A percentile compares a stretch with the other conserved stretches of the same genome.
Evolutionary conservation across 2,797 vertebrate genomes (phyloP).

Genomic region (Pampus argenteus): DNA sequence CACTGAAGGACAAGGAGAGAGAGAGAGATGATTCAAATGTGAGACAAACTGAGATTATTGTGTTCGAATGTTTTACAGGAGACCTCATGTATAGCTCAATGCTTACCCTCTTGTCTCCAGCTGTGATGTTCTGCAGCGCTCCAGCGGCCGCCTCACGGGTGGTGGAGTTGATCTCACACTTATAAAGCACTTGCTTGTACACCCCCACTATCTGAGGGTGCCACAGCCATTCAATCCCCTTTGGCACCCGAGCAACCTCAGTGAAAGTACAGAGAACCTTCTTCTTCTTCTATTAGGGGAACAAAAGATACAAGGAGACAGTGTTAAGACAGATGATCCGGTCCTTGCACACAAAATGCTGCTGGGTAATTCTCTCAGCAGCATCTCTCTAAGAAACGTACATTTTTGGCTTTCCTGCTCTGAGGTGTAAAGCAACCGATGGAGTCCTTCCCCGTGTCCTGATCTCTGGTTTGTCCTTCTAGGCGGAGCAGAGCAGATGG

Average conservation of each 20-base stretch:
- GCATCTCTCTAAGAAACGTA: no score
- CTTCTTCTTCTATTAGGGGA: constrained; percentile 78
- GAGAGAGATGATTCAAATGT: not conserved
- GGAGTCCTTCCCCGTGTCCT: constrained; percentile 60
- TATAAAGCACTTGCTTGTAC: constrained; percentile 87
- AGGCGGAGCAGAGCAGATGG: constrained; percentile 80
- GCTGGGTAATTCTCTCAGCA: not conserved
- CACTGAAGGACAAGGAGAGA: constrained; percentile 83
- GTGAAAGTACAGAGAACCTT: constrained; percentile 86
- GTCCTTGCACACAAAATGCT: not conserved
- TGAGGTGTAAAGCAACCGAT: constrained; percentile 95
- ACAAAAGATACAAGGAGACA: constrained; percentile 3
- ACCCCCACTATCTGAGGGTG: constrained; percentile 90
- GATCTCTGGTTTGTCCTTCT: constrained; percentile 83
- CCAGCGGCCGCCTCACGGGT: constrained; percentile 93
- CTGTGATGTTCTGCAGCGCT: constrained; percentile 96
- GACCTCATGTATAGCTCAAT: not conserved
- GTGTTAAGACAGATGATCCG: not conserved
- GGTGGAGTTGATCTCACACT: constrained; percentile 88
- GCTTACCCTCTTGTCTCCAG: constrained; percentile 91
- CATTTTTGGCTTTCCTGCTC: constrained; percentile 92
- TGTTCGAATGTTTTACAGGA: not conserved
- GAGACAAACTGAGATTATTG: not conserved
- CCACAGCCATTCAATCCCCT: constrained; percentile 92
- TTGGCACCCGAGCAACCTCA: constrained; percentile 89